Base-by-base conservation (phyloP, 1,140 invertebrate genomes). In the Zaprionus capensis region DNA sequence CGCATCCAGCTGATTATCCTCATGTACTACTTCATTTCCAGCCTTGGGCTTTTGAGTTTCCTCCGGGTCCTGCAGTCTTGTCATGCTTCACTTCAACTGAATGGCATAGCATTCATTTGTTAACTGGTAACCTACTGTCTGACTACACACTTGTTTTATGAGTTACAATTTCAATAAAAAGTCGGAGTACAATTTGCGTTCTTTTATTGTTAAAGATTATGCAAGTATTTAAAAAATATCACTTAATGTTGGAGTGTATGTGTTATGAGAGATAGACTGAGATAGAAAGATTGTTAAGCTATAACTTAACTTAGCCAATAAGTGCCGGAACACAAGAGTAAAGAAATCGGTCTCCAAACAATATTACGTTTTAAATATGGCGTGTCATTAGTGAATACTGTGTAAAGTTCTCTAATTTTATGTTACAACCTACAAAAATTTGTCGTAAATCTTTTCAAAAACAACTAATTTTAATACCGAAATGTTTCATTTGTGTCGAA, bases 211-310 rank as follows among this genome's bases (percentile, higher is more conserved):
- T 69, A 71, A 77, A 84, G 71, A 70, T 71, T 69, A 80, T 76
- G 71, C 66, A 86, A 82, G 76, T 82, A 87, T 75, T 84, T 58
- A 74, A 90, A 72, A 84, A 84, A 90, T 90, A 88, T 88, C 81
- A 88, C 85, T 90, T 85, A 38, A 90, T 81, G 28, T 81, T 88
- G 73, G 71, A 74, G 68, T 79, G 67, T 78, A 46, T 69, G 63
- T 63, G 64, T 76, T 31, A 71, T 57, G 51, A 22, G 22, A 63
- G 58, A 22, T 17, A 63, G 55, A 58, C 58, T 58, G 11, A 66
- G 36, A 73, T 46, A 69, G 34, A 70, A 34, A 71, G 31, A 59
- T 7, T n/a, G 34, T 34, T 41, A 46, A 49, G 55, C 24, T 61
- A 41, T 31, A 36, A 57, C 61, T 64, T 57, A 64, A 67, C 57